A percentile compares a stretch with the other conserved stretches of the same genome.
Evolutionary conservation across 2,888 invertebrate genomes (phyloP).

Genomic region (Halictus ligatus): DNA sequence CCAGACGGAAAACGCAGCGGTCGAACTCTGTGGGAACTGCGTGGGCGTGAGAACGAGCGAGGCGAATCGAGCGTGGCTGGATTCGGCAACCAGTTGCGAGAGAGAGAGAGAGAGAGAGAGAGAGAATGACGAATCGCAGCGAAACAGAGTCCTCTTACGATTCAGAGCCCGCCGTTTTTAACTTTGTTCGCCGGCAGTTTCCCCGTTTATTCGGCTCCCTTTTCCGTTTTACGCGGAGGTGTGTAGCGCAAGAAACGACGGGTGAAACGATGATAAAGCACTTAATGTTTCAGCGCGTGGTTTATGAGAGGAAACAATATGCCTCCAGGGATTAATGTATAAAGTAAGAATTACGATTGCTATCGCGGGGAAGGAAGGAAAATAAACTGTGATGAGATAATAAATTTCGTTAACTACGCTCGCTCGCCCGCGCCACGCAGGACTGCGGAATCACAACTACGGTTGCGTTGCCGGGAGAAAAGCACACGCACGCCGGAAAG

Average conservation of each 20-base stretch:
- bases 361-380: constrained; percentile 36
- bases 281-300: constrained; percentile 50
- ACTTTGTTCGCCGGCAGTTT: neutral
- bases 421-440: neutral
- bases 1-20: neutral
- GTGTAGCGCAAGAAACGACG: constrained; percentile 28
- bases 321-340: constrained; percentile 45
- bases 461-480: neutral
- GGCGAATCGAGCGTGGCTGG: neutral
- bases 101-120: neutral
- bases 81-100: neutral
- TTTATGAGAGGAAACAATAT: constrained; percentile 56
- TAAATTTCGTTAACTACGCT: constrained; percentile 53
- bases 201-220: neutral
- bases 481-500: neutral
- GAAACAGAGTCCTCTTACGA: constrained; percentile 4
- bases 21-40: constrained; percentile 2
- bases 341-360: constrained; percentile 60
- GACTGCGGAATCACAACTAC: neutral
- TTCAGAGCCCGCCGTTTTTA: constrained; percentile 5
- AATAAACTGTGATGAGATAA: constrained; percentile 57
- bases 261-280: constrained; percentile 55
- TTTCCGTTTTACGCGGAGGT: neutral
- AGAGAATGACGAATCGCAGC: constrained; percentile 4
- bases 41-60: constrained; percentile 34